These are phyloP conservation scores for Cosmia trapezina DNA, from an alignment of 2,888 invertebrate genomes.

Conservation along the genomic window DNA sequence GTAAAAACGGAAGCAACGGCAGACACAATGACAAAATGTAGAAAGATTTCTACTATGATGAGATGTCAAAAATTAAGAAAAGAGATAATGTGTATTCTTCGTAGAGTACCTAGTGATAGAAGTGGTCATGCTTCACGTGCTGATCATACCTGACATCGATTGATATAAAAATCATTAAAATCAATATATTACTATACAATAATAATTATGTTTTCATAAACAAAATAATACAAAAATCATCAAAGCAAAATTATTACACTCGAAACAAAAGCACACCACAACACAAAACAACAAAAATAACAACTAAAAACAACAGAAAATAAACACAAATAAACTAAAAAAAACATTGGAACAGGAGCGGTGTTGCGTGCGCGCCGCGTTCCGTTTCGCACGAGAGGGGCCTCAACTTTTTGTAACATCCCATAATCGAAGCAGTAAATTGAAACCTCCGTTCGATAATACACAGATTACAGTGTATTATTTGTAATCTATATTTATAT, in stretches of 20 bases:
- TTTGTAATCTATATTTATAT: constrained; percentile 65
- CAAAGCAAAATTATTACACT: constrained; percentile 19
- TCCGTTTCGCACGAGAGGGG: constrained; percentile 81
- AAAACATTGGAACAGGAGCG: constrained; percentile 66
- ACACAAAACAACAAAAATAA: too few species aligned
- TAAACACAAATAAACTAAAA: constrained; percentile 63
- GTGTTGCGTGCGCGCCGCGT: constrained; percentile 83
- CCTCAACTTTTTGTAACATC: constrained; percentile 73
- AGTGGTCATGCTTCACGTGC: background rate
- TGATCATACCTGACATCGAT: background rate
- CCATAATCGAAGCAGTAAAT: constrained; percentile 83
- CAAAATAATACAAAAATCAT: constrained; percentile 9
- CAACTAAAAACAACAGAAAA: constrained; percentile 48
- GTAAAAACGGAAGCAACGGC: background rate
- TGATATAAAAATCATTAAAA: background rate
- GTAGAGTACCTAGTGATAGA: background rate
- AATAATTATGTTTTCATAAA: background rate
- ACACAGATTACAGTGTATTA: constrained; percentile 70
- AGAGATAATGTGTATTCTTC: background rate
- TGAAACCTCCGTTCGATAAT: constrained; percentile 78
- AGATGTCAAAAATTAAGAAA: background rate
- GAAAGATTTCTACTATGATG: fast-evolving
- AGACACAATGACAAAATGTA: background rate
- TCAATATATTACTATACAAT: background rate
- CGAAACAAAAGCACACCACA: constrained; percentile 29